phyloP scores from a whole-genome alignment of 2,113 vertebrate species.

The Ceyx margarethae region DNA sequence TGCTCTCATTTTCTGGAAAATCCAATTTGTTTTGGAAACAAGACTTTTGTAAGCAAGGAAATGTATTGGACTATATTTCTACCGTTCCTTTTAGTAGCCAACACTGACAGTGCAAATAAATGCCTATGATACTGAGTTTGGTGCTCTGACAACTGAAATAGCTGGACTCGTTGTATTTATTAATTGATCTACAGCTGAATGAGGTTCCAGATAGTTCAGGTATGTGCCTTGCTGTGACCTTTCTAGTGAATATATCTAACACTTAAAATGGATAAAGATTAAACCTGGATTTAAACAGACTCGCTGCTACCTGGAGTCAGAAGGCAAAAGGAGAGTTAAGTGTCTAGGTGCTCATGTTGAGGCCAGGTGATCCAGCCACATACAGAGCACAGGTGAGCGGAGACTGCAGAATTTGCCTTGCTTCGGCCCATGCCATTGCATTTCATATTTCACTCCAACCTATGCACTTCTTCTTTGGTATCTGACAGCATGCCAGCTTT shows the following conservation, averaged over 20 bases:
- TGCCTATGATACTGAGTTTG: neutral
- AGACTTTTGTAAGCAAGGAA: neutral
- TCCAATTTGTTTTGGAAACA: accelerated
- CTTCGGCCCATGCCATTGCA: neutral
- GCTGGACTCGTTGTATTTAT: neutral
- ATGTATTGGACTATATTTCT: neutral
- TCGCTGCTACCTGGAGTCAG: neutral
- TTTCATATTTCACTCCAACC: neutral
- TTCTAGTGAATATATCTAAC: neutral
- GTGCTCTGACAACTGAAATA: neutral
- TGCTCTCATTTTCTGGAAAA: neutral
- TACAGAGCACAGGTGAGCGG: neutral
- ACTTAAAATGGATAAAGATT: neutral
- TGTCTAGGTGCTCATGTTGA: neutral
- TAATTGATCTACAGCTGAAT: neutral
- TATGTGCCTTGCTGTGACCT: neutral
- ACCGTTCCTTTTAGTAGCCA: neutral
- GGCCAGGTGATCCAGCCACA: accelerated
- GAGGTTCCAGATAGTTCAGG: neutral
- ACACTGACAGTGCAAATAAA: neutral
- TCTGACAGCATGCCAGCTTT: neutral
- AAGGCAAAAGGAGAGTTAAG: neutral
- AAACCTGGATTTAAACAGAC: neutral
- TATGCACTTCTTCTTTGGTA: neutral
- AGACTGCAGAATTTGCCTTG: neutral